These are phyloP conservation scores for Chloropsis cyanopogon DNA, from an alignment of 2,113 vertebrate species.

Conservation along the genomic window DNA sequence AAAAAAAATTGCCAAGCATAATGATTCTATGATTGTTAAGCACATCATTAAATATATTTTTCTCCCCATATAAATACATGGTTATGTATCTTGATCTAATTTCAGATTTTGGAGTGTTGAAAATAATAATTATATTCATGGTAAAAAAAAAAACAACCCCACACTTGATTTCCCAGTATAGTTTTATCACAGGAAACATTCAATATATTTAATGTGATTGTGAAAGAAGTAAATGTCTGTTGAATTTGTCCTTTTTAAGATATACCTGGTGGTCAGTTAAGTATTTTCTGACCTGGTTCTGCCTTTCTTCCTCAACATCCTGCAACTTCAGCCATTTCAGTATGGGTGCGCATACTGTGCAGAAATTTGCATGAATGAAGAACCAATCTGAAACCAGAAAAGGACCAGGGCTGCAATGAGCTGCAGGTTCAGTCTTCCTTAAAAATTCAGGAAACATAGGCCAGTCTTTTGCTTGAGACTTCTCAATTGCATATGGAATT, in stretches of 20 bases:
- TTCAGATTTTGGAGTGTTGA: constrained; percentile 27
- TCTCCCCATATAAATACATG: background rate
- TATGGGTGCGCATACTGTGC: background rate
- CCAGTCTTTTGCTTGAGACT: background rate
- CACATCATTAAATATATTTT: constrained; percentile 33
- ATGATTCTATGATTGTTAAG: constrained; percentile 27
- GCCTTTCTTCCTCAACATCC: background rate
- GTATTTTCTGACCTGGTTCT: background rate
- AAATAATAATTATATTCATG: constrained; percentile 5
- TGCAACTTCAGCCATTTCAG: background rate
- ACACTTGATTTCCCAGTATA: background rate
- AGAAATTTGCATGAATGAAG: background rate
- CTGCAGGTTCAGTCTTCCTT: background rate
- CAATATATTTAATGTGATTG: background rate
- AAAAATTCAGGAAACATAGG: background rate
- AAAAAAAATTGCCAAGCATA: background rate
- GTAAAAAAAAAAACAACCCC: background rate
- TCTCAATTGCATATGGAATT: background rate
- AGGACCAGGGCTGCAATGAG: background rate
- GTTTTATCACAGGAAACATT: background rate
- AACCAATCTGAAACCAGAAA: background rate
- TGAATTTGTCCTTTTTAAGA: background rate
- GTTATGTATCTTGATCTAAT: constrained; percentile 14
- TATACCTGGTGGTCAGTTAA: background rate
- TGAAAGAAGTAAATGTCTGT: background rate